These are phyloP conservation scores for Notothenia coriiceps DNA, from an alignment of 2,113 vertebrate genomes.

Conservation along the genomic window DNA sequence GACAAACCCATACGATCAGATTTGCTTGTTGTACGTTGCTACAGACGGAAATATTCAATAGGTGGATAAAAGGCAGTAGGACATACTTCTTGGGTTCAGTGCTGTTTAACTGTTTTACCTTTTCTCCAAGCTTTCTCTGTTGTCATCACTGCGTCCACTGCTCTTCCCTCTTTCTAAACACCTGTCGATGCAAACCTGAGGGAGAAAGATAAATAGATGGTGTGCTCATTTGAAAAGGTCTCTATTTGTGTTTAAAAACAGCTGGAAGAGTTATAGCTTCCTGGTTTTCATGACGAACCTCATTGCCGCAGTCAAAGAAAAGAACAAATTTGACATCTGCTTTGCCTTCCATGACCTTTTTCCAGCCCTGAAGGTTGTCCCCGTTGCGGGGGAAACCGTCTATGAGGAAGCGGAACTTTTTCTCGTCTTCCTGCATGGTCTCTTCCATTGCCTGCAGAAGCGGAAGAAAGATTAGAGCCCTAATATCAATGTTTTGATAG, in stretches of 20 bases:
- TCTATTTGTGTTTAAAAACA: not conserved
- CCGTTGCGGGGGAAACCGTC: slow-evolving; percentile 98
- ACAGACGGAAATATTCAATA: not conserved
- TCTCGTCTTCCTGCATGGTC: slow-evolving; percentile 89
- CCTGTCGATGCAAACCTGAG: slow-evolving; percentile 91
- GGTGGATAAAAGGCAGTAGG: not conserved
- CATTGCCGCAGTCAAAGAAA: slow-evolving; percentile 95
- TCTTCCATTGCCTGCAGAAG: slow-evolving; percentile 83
- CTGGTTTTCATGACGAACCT: slow-evolving; percentile 82
- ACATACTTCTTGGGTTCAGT: not conserved
- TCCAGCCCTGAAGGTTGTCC: slow-evolving; percentile 98
- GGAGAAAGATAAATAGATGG: slow-evolving; percentile 8
- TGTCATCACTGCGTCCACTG: slow-evolving; percentile 96
- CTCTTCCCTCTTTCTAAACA: slow-evolving; percentile 96
- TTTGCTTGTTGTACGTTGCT: slow-evolving; percentile 1
- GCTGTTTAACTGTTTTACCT: slow-evolving; percentile 80
- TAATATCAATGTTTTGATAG: not conserved
- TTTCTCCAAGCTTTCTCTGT: slow-evolving; percentile 95
- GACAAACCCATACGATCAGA: slow-evolving; percentile 35
- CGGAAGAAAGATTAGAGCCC: not conserved
- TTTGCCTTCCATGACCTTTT: slow-evolving; percentile 90
- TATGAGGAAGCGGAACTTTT: slow-evolving; percentile 95
- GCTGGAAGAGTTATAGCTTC: not conserved
- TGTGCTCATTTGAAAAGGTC: not conserved
- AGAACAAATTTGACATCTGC: slow-evolving; percentile 97